Evolutionary conservation across 1,140 invertebrate genomes (phyloP), one percentile per base, ranked within the genome.

Genomic region (Drosophila nannoptera): DNA sequence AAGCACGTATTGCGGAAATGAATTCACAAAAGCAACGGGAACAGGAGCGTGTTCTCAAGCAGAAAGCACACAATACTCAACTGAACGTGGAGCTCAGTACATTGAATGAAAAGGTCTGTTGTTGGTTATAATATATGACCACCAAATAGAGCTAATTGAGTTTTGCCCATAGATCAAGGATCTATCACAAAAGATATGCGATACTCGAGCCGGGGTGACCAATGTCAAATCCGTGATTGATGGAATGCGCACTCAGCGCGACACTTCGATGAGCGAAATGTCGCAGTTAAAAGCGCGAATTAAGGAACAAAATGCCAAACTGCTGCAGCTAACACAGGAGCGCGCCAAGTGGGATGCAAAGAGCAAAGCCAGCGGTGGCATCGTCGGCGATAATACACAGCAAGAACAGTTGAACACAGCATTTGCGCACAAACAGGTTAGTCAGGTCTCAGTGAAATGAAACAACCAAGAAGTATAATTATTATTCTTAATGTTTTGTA

Each of bases 201-300:
- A 97, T 80, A 97, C 96, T 0, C 92, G 97, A 4, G 93, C 95
- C 32, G 95, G 94, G 14, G 98, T 99, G 0, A 96, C 97, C 0
- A 94, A 95, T 40, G 95, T 98, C 0, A 99, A 99, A 90, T 93
- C 94, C 2, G 97, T 96, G 22, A 99, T 99, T 70, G 98, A 99
- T 91, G 95, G 95, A 4, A 99, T 99, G 98, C 91, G 98, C 53
- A 93, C 93, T 0, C 96, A 96, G 29, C 91, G 98, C 36, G 98
- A 99, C 89, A 91, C 94, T 0, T 97, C 97, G 73, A 93, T 98
- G 90, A 92, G 94, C 53, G 96, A 98, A 78, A 97, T 99, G 93
- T 93, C 95, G 9, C 93, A 94, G 46, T 91, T 98, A 4, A 98
- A 99, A 88, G 93, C 93, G 42, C 92, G 93, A 80, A 91, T 97